A percentile compares a stretch with the other conserved stretches of the same genome.
phyloP scores from a whole-genome alignment of 2,797 vertebrate species.

The Sebastes ruberrimus region DNA sequence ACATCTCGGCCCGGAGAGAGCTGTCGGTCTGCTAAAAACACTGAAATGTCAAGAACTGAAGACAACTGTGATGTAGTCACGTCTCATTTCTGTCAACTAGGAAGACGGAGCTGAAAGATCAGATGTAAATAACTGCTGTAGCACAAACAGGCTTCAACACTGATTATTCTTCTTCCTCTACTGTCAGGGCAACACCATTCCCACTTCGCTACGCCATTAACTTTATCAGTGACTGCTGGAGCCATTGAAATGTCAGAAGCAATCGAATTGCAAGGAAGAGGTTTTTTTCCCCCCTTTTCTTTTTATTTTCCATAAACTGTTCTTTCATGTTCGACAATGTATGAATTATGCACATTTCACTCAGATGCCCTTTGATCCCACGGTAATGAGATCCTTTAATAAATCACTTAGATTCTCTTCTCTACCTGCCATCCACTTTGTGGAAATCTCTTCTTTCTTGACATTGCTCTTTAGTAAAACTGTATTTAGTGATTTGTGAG shows the following conservation, averaged over 20 bases:
- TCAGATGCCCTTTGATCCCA: conserved; percentile 30
- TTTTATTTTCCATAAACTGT: conserved; percentile 3
- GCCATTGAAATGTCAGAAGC: conserved; percentile 31
- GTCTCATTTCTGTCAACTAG: conserved; percentile 36
- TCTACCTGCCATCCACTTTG: background rate
- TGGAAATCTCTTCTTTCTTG: background rate
- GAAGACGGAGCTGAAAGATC: conserved; percentile 17
- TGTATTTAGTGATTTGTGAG: background rate
- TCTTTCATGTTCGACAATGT: background rate
- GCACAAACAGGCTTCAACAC: background rate
- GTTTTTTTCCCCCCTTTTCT: background rate
- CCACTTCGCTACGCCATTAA: conserved; percentile 10
- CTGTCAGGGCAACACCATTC: conserved; percentile 18
- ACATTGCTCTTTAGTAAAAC: background rate
- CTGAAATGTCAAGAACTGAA: conserved; percentile 5
- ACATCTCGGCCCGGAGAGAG: conserved; percentile 27
- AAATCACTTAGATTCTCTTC: conserved; percentile 7
- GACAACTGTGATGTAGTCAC: background rate
- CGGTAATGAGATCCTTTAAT: conserved; percentile 27
- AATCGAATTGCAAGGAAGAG: background rate
- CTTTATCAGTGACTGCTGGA: conserved; percentile 18
- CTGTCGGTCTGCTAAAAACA: conserved; percentile 21
- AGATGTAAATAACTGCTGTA: conserved; percentile 20
- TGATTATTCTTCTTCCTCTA: conserved; percentile 4
- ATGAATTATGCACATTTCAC: background rate